Conservation (phyloP, 2,113 vertebrate species). For the Protobothrops flavoviridis region DNA sequence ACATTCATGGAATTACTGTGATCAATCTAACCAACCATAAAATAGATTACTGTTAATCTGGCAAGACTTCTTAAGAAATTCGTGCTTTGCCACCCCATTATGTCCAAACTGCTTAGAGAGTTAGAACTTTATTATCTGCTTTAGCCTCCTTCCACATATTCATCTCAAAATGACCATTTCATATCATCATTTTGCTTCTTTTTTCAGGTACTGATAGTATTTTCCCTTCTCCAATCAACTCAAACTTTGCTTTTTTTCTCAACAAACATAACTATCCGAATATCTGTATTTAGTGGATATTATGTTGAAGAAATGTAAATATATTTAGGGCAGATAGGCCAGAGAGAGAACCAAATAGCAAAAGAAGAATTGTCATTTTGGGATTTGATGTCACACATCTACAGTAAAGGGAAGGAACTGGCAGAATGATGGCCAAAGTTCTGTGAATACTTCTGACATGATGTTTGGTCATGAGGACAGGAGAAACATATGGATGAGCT, state of each 20-base stretch:
- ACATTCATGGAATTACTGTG: background rate
- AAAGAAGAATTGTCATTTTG: background rate
- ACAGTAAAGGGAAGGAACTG: background rate
- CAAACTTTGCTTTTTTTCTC: background rate
- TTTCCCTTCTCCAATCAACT: background rate
- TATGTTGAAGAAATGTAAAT: background rate
- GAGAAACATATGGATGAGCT: background rate
- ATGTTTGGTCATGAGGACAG: background rate
- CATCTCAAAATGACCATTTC: background rate
- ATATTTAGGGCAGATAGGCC: background rate
- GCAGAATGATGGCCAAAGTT: background rate
- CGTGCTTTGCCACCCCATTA: background rate
- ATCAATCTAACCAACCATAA: background rate
- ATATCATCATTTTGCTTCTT: background rate
- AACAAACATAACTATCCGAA: background rate
- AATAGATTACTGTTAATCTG: background rate
- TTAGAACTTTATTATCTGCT: background rate
- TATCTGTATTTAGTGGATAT: background rate
- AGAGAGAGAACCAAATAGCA: background rate
- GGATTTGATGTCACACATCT: background rate
- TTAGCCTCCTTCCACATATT: background rate
- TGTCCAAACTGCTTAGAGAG: background rate
- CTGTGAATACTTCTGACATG: background rate
- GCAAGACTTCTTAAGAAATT: background rate
- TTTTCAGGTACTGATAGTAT: background rate